Conservation (phyloP, 2,113 vertebrate genomes). For the Phodopus roborovskii region DNA sequence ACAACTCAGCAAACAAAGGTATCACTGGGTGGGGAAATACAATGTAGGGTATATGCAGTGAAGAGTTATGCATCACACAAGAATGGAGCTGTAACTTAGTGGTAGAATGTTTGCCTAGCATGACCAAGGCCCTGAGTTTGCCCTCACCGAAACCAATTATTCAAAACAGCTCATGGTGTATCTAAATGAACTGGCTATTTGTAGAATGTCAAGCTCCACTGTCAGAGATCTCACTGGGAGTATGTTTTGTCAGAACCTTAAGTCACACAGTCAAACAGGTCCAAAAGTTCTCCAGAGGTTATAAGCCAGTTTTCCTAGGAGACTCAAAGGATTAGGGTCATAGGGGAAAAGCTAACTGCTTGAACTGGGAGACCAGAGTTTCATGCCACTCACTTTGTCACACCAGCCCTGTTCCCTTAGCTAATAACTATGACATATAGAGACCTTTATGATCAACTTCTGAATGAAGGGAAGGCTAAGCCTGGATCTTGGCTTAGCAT, state of each 20-base stretch:
- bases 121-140: neutral
- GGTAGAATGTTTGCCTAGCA: neutral
- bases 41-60: neutral
- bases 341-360: neutral
- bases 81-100: neutral
- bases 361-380: neutral
- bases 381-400: neutral
- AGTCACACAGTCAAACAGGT: neutral
- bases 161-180: neutral
- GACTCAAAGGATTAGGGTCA: too few relatives aligned
- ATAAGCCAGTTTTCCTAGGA: neutral
- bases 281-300: neutral
- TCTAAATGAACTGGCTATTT: neutral
- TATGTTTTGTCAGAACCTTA: neutral
- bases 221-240: neutral
- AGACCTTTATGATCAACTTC: neutral
- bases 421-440: neutral
- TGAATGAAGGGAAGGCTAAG: neutral
- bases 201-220: neutral
- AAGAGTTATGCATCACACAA: neutral
- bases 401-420: neutral
- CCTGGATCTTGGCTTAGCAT: neutral
- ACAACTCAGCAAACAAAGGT: neutral
- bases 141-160: neutral
- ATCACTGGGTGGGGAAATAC: neutral